phyloP scores from a whole-genome alignment of 2,113 vertebrate species.

The Gopherus evgoodei region DNA sequence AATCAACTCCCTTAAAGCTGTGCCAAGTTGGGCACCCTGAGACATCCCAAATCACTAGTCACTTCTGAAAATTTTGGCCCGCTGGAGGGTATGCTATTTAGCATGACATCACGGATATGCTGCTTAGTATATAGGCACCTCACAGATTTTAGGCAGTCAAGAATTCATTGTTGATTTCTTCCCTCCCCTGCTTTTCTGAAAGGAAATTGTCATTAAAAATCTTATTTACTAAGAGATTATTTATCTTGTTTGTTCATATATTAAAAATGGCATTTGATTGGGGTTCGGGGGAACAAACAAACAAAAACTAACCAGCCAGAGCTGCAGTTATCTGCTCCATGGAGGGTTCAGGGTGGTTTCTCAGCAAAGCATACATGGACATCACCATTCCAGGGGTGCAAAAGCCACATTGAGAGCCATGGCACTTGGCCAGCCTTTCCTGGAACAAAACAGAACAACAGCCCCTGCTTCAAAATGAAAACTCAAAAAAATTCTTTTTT shows the following conservation, averaged over 20 bases:
- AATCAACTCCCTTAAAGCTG: neutral
- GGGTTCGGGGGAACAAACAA: too few species aligned
- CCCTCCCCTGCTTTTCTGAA: neutral
- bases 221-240: neutral
- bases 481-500: neutral
- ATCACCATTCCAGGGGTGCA: constrained; percentile 92
- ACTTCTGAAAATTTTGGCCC: neutral
- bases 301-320: constrained; percentile 78
- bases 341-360: constrained; percentile 83
- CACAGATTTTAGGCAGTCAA: neutral
- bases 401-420: constrained; percentile 92
- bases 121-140: neutral
- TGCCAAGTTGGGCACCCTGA: neutral
- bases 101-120: neutral
- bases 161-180: neutral
- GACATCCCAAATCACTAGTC: neutral
- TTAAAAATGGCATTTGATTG: neutral
- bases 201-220: neutral
- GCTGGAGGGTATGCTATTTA: neutral
- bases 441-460: constrained; percentile 43
- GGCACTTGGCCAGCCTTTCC: constrained; percentile 89
- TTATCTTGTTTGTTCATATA: neutral
- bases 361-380: constrained; percentile 87
- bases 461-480: neutral
- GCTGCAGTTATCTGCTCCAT: constrained; percentile 82